phyloP scores from a whole-genome alignment of 92 coral and sea anemone species.

The Virgularia gustaviana region DNA sequence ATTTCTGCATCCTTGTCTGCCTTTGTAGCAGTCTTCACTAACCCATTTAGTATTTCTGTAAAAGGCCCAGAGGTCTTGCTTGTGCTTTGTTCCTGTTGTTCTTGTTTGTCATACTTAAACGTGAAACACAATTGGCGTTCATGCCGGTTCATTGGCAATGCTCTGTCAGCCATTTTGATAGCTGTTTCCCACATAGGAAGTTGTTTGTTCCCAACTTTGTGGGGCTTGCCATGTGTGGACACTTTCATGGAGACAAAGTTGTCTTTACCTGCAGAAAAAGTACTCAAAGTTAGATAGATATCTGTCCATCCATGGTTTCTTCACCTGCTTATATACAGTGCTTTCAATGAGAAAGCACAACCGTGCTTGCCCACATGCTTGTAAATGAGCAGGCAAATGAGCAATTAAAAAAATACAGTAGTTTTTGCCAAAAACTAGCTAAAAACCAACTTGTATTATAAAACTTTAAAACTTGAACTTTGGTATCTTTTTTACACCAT shows the following conservation, averaged over 20 bases:
- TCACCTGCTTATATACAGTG: no score
- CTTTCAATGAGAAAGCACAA: no score
- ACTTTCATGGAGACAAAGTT: slow-evolving; percentile 60
- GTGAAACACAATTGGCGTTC: slow-evolving; percentile 89
- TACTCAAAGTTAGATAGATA: no score
- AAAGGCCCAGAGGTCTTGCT: background rate
- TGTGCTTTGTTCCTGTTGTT: background rate
- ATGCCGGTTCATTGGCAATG: slow-evolving; percentile 86
- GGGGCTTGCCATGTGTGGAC: slow-evolving; percentile 71
- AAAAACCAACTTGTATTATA: no score
- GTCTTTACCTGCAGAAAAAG: slow-evolving; percentile 61
- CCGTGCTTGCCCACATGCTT: no score
- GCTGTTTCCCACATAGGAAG: slow-evolving; percentile 83
- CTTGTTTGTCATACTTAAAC: slow-evolving; percentile 69
- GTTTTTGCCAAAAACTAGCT: no score
- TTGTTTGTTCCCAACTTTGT: slow-evolving; percentile 67
- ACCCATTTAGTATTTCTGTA: background rate
- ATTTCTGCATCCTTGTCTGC: background rate
- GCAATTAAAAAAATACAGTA: no score
- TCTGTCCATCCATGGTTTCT: no score
- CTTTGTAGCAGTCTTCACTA: background rate
- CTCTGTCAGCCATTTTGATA: slow-evolving; percentile 86
- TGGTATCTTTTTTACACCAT: no score
- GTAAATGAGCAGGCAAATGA: no score
- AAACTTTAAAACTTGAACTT: no score